Conservation (phyloP, 2,113 vertebrate genomes). For the Indri indri region DNA sequence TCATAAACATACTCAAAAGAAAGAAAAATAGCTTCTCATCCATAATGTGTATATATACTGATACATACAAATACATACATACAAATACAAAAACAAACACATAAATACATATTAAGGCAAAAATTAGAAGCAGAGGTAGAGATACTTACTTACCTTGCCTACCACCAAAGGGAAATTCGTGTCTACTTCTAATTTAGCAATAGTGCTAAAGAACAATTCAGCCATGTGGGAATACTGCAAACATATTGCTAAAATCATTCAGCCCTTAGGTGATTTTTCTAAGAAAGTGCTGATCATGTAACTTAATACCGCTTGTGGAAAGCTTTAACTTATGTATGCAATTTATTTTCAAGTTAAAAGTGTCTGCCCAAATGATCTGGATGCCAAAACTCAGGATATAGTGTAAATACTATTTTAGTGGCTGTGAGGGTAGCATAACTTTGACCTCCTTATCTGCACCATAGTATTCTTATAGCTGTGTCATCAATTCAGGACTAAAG, state of each 20-base stretch:
- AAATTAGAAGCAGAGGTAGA: neutral
- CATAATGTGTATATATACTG: neutral
- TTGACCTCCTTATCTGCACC: neutral
- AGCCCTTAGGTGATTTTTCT: neutral
- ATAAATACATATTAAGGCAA: fast-evolving
- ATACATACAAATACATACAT: neutral
- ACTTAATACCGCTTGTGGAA: neutral
- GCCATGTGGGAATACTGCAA: neutral
- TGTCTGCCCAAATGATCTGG: neutral
- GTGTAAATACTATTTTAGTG: neutral
- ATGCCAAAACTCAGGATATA: neutral
- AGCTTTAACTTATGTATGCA: slow-evolving; percentile 34
- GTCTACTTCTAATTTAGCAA: neutral
- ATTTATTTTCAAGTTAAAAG: slow-evolving; percentile 61
- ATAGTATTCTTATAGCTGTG: neutral
- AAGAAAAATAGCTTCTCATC: neutral
- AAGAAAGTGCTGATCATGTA: neutral
- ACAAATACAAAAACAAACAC: neutral
- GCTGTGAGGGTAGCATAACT: neutral
- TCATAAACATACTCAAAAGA: neutral
- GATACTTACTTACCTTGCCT: neutral
- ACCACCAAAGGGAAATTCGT: neutral
- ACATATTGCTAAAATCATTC: neutral
- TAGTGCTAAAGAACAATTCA: neutral
- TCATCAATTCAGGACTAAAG: neutral